These are phyloP conservation scores for Automeris io DNA, from an alignment of 2,888 invertebrate genomes.

Conservation along the genomic window DNA sequence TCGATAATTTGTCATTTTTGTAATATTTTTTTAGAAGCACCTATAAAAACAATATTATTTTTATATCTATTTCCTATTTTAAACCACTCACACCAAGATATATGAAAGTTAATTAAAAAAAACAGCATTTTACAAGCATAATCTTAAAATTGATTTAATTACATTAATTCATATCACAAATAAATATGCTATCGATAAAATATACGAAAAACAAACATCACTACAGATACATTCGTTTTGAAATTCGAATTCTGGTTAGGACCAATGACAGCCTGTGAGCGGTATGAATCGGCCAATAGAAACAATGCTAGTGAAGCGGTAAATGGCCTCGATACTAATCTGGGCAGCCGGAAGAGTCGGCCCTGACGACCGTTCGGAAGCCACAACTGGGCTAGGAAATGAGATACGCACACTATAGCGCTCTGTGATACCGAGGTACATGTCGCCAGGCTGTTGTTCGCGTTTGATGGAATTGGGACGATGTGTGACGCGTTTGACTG, in stretches of 20 bases:
- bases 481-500: slow-evolving; percentile 17
- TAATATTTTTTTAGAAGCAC: too few relatives aligned
- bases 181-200: too few relatives aligned
- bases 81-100: too few relatives aligned
- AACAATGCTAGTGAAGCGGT: slow-evolving; percentile 64
- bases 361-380: slow-evolving; percentile 69
- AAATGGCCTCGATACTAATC: slow-evolving; percentile 73
- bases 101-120: too few relatives aligned
- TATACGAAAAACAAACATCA: too few relatives aligned
- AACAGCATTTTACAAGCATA: too few relatives aligned
- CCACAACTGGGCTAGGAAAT: slow-evolving; percentile 75
- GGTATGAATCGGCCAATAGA: slow-evolving; percentile 44
- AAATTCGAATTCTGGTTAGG: slow-evolving; percentile 12
- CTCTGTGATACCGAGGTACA: slow-evolving; percentile 37
- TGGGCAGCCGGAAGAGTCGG: slow-evolving; percentile 68
- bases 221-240: too few relatives aligned
- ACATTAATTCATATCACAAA: too few relatives aligned
- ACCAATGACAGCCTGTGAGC: slow-evolving; percentile 7
- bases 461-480: slow-evolving; percentile 52
- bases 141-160: too few relatives aligned
- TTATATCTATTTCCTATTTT: too few relatives aligned
- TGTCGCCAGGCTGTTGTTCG: slow-evolving; percentile 22
- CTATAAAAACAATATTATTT: too few relatives aligned
- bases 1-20: too few relatives aligned
- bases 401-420: slow-evolving; percentile 66